A percentile compares a stretch with the other conserved stretches of the same genome.
These are phyloP conservation scores for Palloptera scutellata DNA, from an alignment of 2,888 invertebrate genomes.

Conservation along the genomic window DNA sequence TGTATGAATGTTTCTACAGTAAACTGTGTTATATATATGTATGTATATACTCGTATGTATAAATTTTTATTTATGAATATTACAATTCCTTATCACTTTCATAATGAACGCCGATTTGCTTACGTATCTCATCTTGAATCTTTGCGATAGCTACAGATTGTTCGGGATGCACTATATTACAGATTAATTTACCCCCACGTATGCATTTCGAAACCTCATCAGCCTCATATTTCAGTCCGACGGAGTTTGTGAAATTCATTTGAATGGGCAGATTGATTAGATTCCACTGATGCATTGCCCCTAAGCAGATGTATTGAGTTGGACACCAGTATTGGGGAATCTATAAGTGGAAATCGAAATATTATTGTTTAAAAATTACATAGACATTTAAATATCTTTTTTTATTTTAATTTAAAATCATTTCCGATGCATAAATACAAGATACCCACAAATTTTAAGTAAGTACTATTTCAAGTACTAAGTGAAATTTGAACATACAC, in stretches of 20 bases:
- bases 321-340: constrained; percentile 74
- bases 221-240: constrained; percentile 78
- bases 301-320: constrained; percentile 60
- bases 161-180: constrained; percentile 70
- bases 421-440: too few species aligned
- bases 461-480: too few species aligned
- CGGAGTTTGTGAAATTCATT: constrained; percentile 74
- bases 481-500: constrained; percentile 40
- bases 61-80: constrained; percentile 15
- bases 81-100: constrained; percentile 39
- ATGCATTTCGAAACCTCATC: constrained; percentile 77
- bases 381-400: too few species aligned
- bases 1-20: too few species aligned
- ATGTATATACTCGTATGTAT: too few species aligned
- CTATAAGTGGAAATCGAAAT: constrained; percentile 53
- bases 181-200: constrained; percentile 71
- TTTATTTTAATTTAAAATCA: too few species aligned
- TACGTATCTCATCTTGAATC: constrained; percentile 74
- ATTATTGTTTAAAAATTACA: too few species aligned
- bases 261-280: constrained; percentile 68
- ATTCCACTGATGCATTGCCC: constrained; percentile 67
- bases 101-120: constrained; percentile 73
- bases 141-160: constrained; percentile 73
- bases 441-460: too few species aligned
- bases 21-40: too few species aligned